Evolutionary conservation across 2,113 vertebrate species (phyloP), one percentile per base, ranked within the genome.

Genomic region (Dasyurus viverrinus): DNA sequence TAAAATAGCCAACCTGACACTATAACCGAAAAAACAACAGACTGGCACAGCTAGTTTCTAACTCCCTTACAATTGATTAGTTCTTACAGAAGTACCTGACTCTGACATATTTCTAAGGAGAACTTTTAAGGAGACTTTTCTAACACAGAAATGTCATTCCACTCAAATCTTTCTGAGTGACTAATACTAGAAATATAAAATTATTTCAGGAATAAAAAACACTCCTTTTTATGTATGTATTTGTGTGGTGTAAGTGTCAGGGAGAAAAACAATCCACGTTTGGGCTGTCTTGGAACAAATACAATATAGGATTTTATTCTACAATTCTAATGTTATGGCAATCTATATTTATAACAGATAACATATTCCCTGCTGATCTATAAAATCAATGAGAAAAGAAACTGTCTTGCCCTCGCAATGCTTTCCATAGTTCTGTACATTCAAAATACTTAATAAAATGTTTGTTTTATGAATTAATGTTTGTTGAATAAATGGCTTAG

Each of bases 141-240:
- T 22, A 36, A 90, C 0, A 53, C 90, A 42, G 96, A 98, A 97
- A 95, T 96, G 54, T 93, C 27, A 48, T 92, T 68, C 7, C 89
- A 91, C 54, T 76, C 89, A 19, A 8, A 2, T 25, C 93, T 97
- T 89, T 52, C 92, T 95, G 91, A 95, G 95, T 95, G 96, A 97
- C 92, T 92, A 92, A 97, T 92, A 26, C 96, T 53, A 89, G 90
- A 93, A 95, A 95, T 84, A 84, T 89, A 90, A 94, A 96, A 53
- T 97, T 93, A 90, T 91, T 91, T 89, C 94, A 96, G 93, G 96
- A 97, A 53, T 42, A 54, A 89, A 95, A 97, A 96, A 94, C 30
- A 92, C 76, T 54, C 89, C 93, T 0, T 54, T 94, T 48, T 93
- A 53, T 94, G 91, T 92, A 36, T 48, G 91, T 57, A 26, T 54